phyloP scores from a whole-genome alignment of 2,113 vertebrate genomes.

The Melanotaenia duboulayi region DNA sequence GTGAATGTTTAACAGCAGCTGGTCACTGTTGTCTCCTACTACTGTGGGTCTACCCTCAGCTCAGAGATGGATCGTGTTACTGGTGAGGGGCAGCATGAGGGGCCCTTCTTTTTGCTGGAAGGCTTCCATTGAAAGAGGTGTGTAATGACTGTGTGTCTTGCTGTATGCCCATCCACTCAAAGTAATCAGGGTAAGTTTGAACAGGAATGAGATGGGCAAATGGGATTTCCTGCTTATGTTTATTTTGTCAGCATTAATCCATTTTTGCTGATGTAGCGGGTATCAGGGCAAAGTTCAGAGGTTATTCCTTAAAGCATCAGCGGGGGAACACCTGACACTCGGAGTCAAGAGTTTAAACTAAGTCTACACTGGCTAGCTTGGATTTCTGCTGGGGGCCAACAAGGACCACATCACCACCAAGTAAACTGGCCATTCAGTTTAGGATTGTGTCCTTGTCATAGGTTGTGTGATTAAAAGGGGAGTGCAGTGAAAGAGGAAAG shows the following conservation, averaged over 20 bases:
- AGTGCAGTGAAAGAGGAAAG: too few relatives aligned
- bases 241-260: slow-evolving; percentile 31
- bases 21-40: slow-evolving; percentile 46
- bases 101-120: slow-evolving; percentile 31
- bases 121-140: slow-evolving; percentile 49
- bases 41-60: slow-evolving; percentile 57
- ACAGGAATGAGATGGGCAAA: slow-evolving; percentile 30
- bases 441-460: too few relatives aligned
- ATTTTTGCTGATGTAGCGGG: slow-evolving; percentile 17
- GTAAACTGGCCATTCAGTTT: too few relatives aligned
- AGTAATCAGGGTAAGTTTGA: slow-evolving; percentile 39
- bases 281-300: slow-evolving; percentile 41
- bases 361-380: slow-evolving; percentile 42
- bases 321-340: slow-evolving; percentile 55
- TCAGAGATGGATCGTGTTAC: slow-evolving; percentile 67
- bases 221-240: slow-evolving; percentile 36
- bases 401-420: not conserved
- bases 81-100: slow-evolving; percentile 51
- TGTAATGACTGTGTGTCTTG: slow-evolving; percentile 6
- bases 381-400: slow-evolving; percentile 24
- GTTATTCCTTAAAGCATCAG: slow-evolving; percentile 25
- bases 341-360: slow-evolving; percentile 71
- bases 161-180: slow-evolving; percentile 17
- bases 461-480: too few relatives aligned
- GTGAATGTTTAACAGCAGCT: slow-evolving; percentile 26